Percentiles rank a stretch among this genome's conserved stretches.
These are phyloP conservation scores for Phorcus lineatus DNA, from an alignment of 2,888 invertebrate species.

Conservation along the genomic window DNA sequence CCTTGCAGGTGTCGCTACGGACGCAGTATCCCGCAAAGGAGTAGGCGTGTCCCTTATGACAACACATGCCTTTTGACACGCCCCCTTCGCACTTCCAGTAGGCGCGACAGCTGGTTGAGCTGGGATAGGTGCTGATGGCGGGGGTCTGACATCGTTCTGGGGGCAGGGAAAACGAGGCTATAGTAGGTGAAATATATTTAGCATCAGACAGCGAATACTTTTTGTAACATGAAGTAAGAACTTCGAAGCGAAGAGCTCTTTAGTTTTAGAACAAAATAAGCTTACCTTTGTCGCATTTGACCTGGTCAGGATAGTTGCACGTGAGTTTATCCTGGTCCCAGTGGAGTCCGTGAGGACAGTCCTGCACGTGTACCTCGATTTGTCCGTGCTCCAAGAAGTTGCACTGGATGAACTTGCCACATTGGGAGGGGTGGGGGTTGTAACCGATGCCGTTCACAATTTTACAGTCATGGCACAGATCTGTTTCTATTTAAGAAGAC, in stretches of 20 bases:
- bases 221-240: no score
- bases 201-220: no score
- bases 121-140: background rate
- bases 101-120: background rate
- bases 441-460: conserved; percentile 47
- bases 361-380: conserved; percentile 32
- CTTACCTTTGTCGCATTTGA: conserved; percentile 37
- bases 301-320: conserved; percentile 35
- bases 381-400: conserved; percentile 30
- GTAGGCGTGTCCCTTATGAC: conserved; percentile 49
- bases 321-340: conserved; percentile 43
- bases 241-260: no score
- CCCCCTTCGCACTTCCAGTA: conserved; percentile 42
- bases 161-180: no score
- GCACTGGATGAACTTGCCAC: conserved; percentile 44
- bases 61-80: conserved; percentile 52
- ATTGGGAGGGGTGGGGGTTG: conserved; percentile 41
- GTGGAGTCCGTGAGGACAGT: conserved; percentile 41
- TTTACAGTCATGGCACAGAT: conserved; percentile 38
- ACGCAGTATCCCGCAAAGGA: conserved; percentile 45
- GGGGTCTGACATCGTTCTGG: background rate
- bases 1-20: conserved; percentile 36
- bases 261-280: no score
- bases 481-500: conserved; percentile 22
- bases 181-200: no score